phyloP scores from a whole-genome alignment of 2,888 invertebrate genomes.

The Elaeidobius kamerunicus region DNA sequence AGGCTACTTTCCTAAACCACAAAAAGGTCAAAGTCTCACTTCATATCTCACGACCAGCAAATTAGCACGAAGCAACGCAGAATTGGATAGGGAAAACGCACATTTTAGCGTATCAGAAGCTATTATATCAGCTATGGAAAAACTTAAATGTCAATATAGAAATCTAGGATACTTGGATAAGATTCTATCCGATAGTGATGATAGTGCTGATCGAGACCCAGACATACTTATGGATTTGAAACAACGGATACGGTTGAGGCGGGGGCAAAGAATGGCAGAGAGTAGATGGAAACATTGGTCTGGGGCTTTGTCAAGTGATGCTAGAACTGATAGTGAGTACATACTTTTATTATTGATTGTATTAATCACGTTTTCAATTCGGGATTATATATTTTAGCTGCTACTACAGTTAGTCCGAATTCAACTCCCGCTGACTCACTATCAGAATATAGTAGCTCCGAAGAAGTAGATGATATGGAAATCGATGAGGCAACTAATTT shows the following conservation, averaged over 20 bases:
- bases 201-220: conserved; percentile 56
- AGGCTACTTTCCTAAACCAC: conserved; percentile 60
- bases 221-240: conserved; percentile 64
- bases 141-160: conserved; percentile 59
- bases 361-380: neutral
- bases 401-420: conserved; percentile 55
- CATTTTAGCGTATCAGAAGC: conserved; percentile 84
- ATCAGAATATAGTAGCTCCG: conserved; percentile 53
- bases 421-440: conserved; percentile 52
- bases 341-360: no score
- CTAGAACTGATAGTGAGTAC: conserved; percentile 52
- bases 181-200: conserved; percentile 17
- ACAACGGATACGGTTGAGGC: conserved; percentile 59
- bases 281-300: conserved; percentile 43
- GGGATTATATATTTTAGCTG: conserved; percentile 40
- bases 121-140: conserved; percentile 78
- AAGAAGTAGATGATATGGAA: conserved; percentile 54
- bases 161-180: conserved; percentile 50
- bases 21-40: conserved; percentile 67
- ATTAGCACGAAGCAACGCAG: conserved; percentile 68
- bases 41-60: conserved; percentile 71
- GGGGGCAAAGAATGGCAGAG: conserved; percentile 54
- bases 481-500: conserved; percentile 51
- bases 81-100: conserved; percentile 80
- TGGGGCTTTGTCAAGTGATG: conserved; percentile 47